These are phyloP conservation scores for Tenthredo distinguenda DNA, from an alignment of 2,888 invertebrate genomes.

Conservation along the genomic window DNA sequence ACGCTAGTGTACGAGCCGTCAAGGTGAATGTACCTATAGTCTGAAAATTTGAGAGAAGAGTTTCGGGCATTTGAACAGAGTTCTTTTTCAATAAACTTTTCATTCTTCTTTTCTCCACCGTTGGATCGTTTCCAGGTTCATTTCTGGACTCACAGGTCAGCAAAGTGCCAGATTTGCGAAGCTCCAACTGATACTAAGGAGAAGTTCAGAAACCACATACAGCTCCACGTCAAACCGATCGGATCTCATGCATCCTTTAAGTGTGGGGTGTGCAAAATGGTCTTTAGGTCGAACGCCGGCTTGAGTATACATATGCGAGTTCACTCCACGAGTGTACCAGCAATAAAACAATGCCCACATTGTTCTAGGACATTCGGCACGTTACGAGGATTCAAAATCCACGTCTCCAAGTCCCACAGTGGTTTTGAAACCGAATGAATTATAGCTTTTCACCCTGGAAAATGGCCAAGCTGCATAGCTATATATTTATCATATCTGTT, in stretches of 20 bases:
- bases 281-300: background rate
- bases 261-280: background rate
- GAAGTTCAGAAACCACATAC: conserved; percentile 16
- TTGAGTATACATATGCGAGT: background rate
- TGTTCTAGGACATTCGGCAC: background rate
- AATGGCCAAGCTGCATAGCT: background rate
- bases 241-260: background rate
- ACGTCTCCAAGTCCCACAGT: background rate
- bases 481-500: background rate
- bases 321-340: conserved; percentile 12
- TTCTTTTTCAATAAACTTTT: background rate
- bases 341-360: background rate
- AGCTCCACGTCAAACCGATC: background rate
- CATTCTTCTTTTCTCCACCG: background rate
- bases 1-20: background rate
- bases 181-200: conserved; percentile 8
- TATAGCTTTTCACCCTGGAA: background rate
- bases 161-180: conserved; percentile 20
- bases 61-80: background rate
- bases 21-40: background rate
- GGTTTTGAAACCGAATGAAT: background rate
- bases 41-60: background rate
- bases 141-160: background rate
- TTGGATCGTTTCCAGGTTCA: background rate
- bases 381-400: background rate